These are phyloP conservation scores for Armadillidium nasatum DNA, from an alignment of 1,140 invertebrate genomes.

Conservation along the genomic window DNA sequence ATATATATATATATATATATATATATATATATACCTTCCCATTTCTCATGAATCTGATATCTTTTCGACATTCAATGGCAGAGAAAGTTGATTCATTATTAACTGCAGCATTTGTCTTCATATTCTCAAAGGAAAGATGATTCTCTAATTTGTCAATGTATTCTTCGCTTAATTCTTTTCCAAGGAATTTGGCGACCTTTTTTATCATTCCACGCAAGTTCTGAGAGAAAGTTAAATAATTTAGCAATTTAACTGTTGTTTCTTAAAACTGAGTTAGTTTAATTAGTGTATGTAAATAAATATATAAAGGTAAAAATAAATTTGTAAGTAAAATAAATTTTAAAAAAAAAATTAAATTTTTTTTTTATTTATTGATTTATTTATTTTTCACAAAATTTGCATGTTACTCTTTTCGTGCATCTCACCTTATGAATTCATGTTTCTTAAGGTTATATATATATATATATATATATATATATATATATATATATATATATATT, in stretches of 20 bases:
- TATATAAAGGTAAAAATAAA: too few species aligned
- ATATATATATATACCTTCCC: slow-evolving; percentile 38
- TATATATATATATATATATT: too few species aligned
- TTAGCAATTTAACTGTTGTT: background rate
- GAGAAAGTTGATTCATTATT: slow-evolving; percentile 56
- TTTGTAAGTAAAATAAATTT: too few species aligned
- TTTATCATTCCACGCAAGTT: slow-evolving; percentile 37
- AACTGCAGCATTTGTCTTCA: slow-evolving; percentile 66
- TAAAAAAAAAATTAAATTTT: too few species aligned
- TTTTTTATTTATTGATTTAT: too few species aligned
- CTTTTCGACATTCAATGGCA: slow-evolving; percentile 45
- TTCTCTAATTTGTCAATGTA: slow-evolving; percentile 47
- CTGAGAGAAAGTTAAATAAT: slow-evolving; percentile 4
- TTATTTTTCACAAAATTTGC: too few species aligned
- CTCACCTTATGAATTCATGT: too few species aligned
- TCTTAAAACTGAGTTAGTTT: too few species aligned
- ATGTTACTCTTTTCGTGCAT: too few species aligned
- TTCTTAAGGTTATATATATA: too few species aligned
- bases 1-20: background rate
- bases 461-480: too few species aligned
- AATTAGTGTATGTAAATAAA: too few species aligned
- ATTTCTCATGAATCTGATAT: slow-evolving; percentile 46
- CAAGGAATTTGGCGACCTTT: slow-evolving; percentile 48
- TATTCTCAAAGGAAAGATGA: slow-evolving; percentile 56
- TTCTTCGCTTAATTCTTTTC: slow-evolving; percentile 46